These are phyloP conservation scores for Montifringilla adamsi DNA, from an alignment of 2,113 vertebrate species.

Conservation along the genomic window DNA sequence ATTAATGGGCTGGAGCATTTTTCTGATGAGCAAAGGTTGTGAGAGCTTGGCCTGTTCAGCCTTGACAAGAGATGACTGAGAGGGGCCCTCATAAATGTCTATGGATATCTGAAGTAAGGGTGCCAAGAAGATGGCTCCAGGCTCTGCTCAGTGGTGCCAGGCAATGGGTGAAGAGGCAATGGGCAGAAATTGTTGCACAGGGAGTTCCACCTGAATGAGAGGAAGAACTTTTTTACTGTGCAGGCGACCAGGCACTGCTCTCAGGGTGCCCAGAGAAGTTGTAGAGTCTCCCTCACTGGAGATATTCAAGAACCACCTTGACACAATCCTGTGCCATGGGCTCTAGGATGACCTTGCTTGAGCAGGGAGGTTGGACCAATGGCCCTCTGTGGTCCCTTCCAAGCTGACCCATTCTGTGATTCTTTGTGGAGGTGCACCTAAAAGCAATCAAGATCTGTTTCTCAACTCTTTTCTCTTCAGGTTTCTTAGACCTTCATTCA, in stretches of 20 bases:
- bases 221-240: not conserved
- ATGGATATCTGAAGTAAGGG: not conserved
- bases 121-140: not conserved
- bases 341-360: not conserved
- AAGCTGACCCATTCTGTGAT: not conserved
- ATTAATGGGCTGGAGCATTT: not conserved
- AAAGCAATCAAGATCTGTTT: not conserved
- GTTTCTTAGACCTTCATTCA: not conserved
- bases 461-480: not conserved
- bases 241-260: rapidly evolving
- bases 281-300: not conserved
- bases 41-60: not conserved
- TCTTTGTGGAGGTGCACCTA: not conserved
- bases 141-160: not conserved
- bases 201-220: not conserved
- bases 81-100: too few species aligned
- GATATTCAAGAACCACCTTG: not conserved
- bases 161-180: not conserved
- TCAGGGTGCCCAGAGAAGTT: not conserved
- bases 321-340: not conserved
- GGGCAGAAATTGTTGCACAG: not conserved
- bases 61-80: not conserved
- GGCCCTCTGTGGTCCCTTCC: not conserved
- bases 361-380: not conserved
- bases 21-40: not conserved